Evolutionary conservation across 1,140 invertebrate genomes (phyloP), one percentile per base, ranked within the genome.

Genomic region (Heterodera schachtii): DNA sequence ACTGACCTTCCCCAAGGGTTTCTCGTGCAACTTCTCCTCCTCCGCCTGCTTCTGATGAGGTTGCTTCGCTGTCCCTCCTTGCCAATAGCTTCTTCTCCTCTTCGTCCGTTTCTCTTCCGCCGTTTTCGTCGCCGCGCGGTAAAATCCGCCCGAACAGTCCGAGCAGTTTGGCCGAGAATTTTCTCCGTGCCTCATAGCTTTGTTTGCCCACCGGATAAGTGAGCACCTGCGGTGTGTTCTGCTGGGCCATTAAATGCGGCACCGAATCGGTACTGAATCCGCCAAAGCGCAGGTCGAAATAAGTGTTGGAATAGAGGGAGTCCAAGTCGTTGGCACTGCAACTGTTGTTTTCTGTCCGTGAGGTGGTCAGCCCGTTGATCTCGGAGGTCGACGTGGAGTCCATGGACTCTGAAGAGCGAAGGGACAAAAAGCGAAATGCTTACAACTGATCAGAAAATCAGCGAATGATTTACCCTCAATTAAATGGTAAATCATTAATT

Each of bases 251-350:
- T 21, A 85, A 47, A 8, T 75, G 64, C 31, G 84, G 84, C 7
- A 85, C 79, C 16, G 84, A 85, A 52, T 85, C 84, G 66, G 80
- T 85, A n/a, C 60, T 78, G 19, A 85, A 85, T n/a, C 77, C 71
- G 52, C 79, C 79, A 78, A 86, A 85, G 67, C 49, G 70, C 11
- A 85, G 41, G 46, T 85, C 84, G 77, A 85, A 84, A 79, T 85
- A 85, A 41, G 80, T 79, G 41, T 46, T 69, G 8, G 84, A 85
- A 71, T 78, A 85, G n/a, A 85, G 70, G 0, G 84, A 85, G 76
- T 85, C 84, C 13, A 80, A n/a, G 69, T 85, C 84, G 46, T 85
- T 85, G 57, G 75, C 46, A 52, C 75, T 85, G 3, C 41, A 60
- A 60, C 84, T 84, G 41, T 66, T 66, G 70, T 76, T 57, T 43